Percentiles rank a stretch among this genome's conserved stretches.
These are phyloP conservation scores for Alcis repandata DNA, from an alignment of 2,888 invertebrate genomes.

Conservation along the genomic window DNA sequence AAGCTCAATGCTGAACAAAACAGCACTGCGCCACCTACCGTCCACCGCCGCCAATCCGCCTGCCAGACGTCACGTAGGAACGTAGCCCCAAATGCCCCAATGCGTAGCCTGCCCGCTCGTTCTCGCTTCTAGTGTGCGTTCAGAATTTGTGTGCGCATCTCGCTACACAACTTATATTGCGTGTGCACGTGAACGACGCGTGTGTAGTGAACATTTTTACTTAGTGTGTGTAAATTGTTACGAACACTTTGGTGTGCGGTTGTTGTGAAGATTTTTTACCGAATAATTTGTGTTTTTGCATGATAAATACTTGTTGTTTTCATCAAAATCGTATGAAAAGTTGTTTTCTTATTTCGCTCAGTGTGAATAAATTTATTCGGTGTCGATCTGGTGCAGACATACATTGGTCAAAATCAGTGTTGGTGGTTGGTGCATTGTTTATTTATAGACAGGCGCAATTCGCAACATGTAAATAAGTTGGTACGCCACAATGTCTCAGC, in stretches of 20 bases:
- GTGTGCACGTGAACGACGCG: slow-evolving; percentile 35
- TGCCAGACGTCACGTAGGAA: too few relatives aligned
- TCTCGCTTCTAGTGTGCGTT: slow-evolving; percentile 5
- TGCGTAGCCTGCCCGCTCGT: not conserved
- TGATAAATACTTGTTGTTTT: slow-evolving; percentile 44
- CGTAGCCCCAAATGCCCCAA: too few relatives aligned
- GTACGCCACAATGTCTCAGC: slow-evolving; percentile 89
- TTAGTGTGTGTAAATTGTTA: slow-evolving; percentile 59
- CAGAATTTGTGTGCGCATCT: slow-evolving; percentile 4
- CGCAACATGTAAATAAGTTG: slow-evolving; percentile 83
- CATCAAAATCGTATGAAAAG: slow-evolving; percentile 26
- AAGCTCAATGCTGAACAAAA: too few relatives aligned
- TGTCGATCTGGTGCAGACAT: slow-evolving; percentile 56
- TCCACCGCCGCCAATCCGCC: too few relatives aligned
- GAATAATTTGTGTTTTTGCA: slow-evolving; percentile 47
- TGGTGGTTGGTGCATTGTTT: slow-evolving; percentile 84
- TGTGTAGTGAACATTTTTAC: slow-evolving; percentile 24
- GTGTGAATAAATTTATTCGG: slow-evolving; percentile 37
- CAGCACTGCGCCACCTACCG: too few relatives aligned
- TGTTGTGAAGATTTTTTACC: slow-evolving; percentile 53
- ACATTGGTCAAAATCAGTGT: slow-evolving; percentile 61
- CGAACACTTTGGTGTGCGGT: slow-evolving; percentile 61
- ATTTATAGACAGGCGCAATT: slow-evolving; percentile 84
- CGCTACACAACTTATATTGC: slow-evolving; percentile 38
- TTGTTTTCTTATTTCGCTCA: slow-evolving; percentile 11